Evolutionary conservation across 2,113 vertebrate genomes (phyloP).

Genomic region (Tiliqua scincoides): DNA sequence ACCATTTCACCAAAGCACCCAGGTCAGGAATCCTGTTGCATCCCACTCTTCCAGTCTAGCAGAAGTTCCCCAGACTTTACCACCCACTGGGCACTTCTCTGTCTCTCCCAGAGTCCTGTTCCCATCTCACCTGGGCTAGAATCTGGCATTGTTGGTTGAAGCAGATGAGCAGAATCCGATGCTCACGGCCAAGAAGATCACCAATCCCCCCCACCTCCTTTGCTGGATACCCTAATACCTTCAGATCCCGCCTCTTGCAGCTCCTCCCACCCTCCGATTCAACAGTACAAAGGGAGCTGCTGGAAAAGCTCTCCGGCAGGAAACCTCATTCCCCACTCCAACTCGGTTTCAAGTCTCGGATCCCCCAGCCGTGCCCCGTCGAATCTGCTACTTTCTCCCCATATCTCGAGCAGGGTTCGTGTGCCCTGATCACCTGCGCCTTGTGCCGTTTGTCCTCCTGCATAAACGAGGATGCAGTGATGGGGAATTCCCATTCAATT

Average conservation of each 20-base stretch:
- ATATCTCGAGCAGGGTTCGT: too few relatives aligned
- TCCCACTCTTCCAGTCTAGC: not conserved
- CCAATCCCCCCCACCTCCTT: not conserved
- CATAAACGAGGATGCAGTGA: not conserved
- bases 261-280: not conserved
- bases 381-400: not conserved
- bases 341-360: not conserved
- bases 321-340: not conserved
- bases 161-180: not conserved
- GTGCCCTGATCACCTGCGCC: not conserved
- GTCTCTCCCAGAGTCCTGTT: not conserved
- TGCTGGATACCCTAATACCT: not conserved
- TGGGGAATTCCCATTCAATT: not conserved
- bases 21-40: not conserved
- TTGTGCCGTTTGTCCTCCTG: not conserved
- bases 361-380: too few relatives aligned
- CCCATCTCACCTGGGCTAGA: not conserved
- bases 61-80: too few relatives aligned
- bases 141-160: not conserved
- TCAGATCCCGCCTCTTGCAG: not conserved
- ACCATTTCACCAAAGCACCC: not conserved
- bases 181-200: too few relatives aligned
- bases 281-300: not conserved
- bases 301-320: not conserved
- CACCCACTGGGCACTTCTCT: not conserved